phyloP scores from a whole-genome alignment of 2,113 vertebrate genomes.

The Elaphurus davidianus region DNA sequence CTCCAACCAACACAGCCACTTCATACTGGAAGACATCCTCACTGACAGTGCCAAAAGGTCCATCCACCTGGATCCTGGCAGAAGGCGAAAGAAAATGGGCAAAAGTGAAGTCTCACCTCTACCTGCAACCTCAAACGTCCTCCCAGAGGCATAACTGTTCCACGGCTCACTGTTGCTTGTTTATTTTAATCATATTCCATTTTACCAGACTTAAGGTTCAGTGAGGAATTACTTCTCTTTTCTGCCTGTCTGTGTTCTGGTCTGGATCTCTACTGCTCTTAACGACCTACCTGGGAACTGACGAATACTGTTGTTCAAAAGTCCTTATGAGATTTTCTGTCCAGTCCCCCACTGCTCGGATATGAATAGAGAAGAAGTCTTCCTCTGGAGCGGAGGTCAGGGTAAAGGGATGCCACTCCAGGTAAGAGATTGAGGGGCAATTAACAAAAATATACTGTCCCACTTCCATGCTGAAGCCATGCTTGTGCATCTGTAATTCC shows the following conservation, averaged over 20 bases:
- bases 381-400: slow-evolving; percentile 94
- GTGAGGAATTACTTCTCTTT: neutral
- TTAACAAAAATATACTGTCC: slow-evolving; percentile 95
- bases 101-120: neutral
- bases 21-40: slow-evolving; percentile 94
- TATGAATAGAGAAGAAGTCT: slow-evolving; percentile 91
- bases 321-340: slow-evolving; percentile 85
- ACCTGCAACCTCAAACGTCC: neutral
- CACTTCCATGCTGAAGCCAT: slow-evolving; percentile 92
- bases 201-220: neutral
- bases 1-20: slow-evolving; percentile 93
- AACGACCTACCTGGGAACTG: slow-evolving; percentile 84
- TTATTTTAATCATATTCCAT: neutral
- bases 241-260: neutral
- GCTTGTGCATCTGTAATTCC: slow-evolving; percentile 92
- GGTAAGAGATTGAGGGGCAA: slow-evolving; percentile 87
- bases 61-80: slow-evolving; percentile 90
- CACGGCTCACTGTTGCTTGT: neutral
- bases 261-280: neutral
- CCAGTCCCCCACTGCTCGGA: slow-evolving; percentile 91
- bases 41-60: slow-evolving; percentile 93
- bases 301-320: slow-evolving; percentile 74
- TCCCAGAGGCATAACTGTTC: neutral
- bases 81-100: neutral
- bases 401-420: slow-evolving; percentile 97